Conservation (phyloP, 2,113 vertebrate species). For the Chionodraco myersi region DNA sequence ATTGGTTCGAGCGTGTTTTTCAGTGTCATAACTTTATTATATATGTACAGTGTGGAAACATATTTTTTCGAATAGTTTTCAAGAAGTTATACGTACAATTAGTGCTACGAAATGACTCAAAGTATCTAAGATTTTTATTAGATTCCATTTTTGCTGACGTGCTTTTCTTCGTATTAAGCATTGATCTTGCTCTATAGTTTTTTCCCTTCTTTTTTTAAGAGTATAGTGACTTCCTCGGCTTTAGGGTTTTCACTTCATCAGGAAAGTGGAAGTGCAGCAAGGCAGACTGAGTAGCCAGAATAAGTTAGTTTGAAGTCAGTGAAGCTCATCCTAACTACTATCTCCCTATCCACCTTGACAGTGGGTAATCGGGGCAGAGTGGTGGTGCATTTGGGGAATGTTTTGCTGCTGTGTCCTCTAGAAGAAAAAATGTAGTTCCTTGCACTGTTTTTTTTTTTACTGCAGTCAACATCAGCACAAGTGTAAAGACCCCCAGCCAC, state of each 20-base stretch:
- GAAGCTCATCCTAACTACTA: neutral
- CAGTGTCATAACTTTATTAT: constrained; percentile 54
- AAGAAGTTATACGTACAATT: neutral
- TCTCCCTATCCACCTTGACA: neutral
- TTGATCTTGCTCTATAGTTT: constrained; percentile 2
- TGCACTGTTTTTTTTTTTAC: too few species aligned
- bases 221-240: neutral
- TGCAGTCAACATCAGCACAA: constrained; percentile 14
- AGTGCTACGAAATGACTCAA: neutral
- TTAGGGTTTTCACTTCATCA: constrained; percentile 16
- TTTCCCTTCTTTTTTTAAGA: constrained; percentile 20
- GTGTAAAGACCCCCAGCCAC: constrained; percentile 72
- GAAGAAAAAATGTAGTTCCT: too few species aligned
- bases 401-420: too few species aligned
- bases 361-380: neutral
- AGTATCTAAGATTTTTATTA: constrained; percentile 9
- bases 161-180: constrained; percentile 10
- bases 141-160: constrained; percentile 1
- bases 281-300: neutral
- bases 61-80: constrained; percentile 11
- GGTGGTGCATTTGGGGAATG: neutral
- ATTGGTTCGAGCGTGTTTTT: constrained; percentile 57
- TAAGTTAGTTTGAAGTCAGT: neutral
- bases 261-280: constrained; percentile 9
- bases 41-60: constrained; percentile 23